These are phyloP conservation scores for Lampris megalopsis DNA, from an alignment of 2,113 vertebrate genomes.

Conservation along the genomic window DNA sequence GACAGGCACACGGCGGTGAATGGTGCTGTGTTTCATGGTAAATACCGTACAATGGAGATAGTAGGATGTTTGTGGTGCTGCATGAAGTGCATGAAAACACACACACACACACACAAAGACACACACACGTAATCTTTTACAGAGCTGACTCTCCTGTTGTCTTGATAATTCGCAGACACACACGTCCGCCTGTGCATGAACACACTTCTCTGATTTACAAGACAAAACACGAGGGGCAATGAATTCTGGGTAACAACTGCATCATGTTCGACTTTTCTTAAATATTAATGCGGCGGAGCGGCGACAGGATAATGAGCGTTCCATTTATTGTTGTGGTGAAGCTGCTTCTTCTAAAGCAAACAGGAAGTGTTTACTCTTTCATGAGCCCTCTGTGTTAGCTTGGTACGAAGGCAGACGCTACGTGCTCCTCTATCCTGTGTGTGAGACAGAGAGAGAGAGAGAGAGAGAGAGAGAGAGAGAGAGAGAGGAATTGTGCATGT, in stretches of 20 bases:
- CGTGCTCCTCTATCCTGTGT: not conserved
- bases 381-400: conserved; percentile 11
- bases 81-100: conserved; percentile 27
- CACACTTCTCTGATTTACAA: not conserved
- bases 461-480: not conserved
- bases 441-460: conserved; percentile 9
- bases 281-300: not conserved
- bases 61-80: conserved; percentile 66
- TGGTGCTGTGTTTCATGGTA: not conserved
- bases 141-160: not conserved
- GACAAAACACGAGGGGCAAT: conserved; percentile 23
- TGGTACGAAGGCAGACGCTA: conserved; percentile 15
- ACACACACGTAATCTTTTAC: not conserved
- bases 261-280: conserved; percentile 2
- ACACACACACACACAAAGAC: not conserved
- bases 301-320: conserved; percentile 5
- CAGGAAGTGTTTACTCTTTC: conserved; percentile 34
- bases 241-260: conserved; percentile 7
- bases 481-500: not conserved
- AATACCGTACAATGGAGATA: not conserved
- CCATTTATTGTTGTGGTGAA: conserved; percentile 22
- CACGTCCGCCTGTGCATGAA: not conserved
- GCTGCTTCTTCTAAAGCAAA: conserved; percentile 5
- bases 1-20: not conserved
- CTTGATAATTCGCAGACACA: not conserved